Percentiles rank a stretch among this genome's conserved stretches.
phyloP scores from a whole-genome alignment of 64 coral and sea anemone genomes.

The Exaiptasia diaphana region DNA sequence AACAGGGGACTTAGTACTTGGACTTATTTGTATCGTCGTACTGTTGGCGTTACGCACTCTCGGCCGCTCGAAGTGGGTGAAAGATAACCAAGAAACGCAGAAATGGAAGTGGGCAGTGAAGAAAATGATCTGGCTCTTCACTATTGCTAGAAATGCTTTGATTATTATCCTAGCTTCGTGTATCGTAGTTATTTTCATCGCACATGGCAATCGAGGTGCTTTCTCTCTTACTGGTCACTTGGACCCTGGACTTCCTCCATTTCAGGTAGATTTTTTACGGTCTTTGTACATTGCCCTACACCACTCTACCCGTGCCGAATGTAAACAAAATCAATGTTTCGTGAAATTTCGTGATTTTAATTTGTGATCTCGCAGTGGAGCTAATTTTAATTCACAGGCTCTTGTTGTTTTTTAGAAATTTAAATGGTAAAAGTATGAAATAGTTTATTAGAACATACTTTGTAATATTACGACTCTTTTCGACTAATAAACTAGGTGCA shows the following conservation, averaged over 20 bases:
- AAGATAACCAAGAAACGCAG: conserved; percentile 25
- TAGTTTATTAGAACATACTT: not conserved
- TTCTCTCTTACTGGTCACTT: conserved; percentile 73
- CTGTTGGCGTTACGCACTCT: conserved; percentile 56
- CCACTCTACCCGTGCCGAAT: not conserved
- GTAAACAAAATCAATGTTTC: too few relatives aligned
- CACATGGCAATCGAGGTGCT: conserved; percentile 46
- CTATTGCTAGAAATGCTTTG: conserved; percentile 79
- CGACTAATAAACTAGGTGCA: too few relatives aligned
- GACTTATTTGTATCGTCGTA: conserved; percentile 65
- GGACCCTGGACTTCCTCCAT: conserved; percentile 71
- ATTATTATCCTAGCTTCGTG: conserved; percentile 60
- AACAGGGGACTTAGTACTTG: conserved; percentile 79
- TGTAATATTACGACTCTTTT: too few relatives aligned
- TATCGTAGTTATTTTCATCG: conserved; percentile 43
- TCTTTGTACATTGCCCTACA: not conserved
- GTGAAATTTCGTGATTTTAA: too few relatives aligned
- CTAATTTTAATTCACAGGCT: too few relatives aligned
- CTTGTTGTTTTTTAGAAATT: not conserved
- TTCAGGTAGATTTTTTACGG: conserved; percentile 56
- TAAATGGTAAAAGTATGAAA: not conserved
- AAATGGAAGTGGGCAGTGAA: conserved; percentile 41
- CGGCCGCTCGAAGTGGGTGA: conserved; percentile 57
- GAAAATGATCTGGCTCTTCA: conserved; percentile 71
- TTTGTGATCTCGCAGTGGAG: too few relatives aligned